These are phyloP conservation scores for Megathymus violae DNA, from an alignment of 1,140 invertebrate species.

Conservation along the genomic window DNA sequence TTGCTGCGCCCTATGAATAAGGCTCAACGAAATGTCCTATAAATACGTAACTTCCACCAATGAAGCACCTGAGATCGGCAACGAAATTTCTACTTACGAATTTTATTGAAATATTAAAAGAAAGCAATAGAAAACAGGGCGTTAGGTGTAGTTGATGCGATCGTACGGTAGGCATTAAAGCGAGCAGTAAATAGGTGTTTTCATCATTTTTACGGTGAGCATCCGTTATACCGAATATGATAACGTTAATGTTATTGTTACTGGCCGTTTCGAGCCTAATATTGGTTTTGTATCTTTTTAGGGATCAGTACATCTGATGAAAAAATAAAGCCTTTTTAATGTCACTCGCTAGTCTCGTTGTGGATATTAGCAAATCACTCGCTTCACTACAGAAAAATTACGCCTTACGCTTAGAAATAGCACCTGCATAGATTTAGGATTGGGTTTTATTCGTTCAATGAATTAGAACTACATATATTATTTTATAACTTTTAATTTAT, in stretches of 20 bases:
- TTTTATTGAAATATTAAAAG: slow-evolving; percentile 60
- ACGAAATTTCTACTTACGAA: slow-evolving; percentile 44
- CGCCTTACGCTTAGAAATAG: no score
- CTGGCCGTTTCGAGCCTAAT: slow-evolving; percentile 25
- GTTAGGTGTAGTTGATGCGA: slow-evolving; percentile 59
- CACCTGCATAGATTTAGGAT: no score
- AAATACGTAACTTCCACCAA: slow-evolving; percentile 18
- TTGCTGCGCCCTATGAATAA: slow-evolving; percentile 7
- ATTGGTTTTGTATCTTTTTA: slow-evolving; percentile 26
- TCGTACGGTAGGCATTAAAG: slow-evolving; percentile 59
- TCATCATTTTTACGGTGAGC: slow-evolving; percentile 58
- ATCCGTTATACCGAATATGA: slow-evolving; percentile 44
- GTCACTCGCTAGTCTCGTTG: no score
- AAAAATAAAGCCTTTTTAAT: no score
- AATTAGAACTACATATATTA: no score
- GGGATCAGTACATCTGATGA: background rate
- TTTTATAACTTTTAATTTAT: no score
- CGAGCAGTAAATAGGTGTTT: slow-evolving; percentile 65
- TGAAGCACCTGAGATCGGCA: slow-evolving; percentile 21
- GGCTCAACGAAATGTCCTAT: slow-evolving; percentile 3
- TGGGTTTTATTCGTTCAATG: no score
- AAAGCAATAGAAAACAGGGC: slow-evolving; percentile 51
- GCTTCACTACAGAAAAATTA: no score
- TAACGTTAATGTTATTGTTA: slow-evolving; percentile 58
- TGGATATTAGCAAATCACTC: no score